Evolutionary conservation across 37 sponge, comb jelly and placozoan species (phyloP), one percentile per base, ranked within the genome.

Genomic region (Mnemiopsis leidyi): DNA sequence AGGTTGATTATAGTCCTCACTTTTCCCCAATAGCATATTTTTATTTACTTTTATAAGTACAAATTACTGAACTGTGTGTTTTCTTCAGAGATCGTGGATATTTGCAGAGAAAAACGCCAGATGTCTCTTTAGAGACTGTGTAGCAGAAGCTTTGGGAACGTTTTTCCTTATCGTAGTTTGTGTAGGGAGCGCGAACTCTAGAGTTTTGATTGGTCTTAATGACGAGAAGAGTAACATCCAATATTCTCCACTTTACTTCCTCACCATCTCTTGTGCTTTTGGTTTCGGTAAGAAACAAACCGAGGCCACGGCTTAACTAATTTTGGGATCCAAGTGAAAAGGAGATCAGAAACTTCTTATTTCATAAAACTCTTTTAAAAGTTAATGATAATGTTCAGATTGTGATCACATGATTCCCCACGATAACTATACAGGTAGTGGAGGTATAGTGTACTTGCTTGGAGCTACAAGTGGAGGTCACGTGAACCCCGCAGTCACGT

Each of bases 381-480:
- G n/a, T n/a, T n/a, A n/a, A n/a, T n/a, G n/a, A n/a, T n/a, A n/a
- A n/a, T n/a, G n/a, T n/a, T n/a, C n/a, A n/a, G n/a, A n/a, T n/a
- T n/a, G n/a, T n/a, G n/a, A n/a, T n/a, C n/a, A n/a, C n/a, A n/a
- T n/a, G 20, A 20, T 67, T 21, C 13, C 68, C 20, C 18, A 67
- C 68, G n/a, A n/a, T n/a, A 67, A 67, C 68, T 67, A 67, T 67
- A 67, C 75, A 71, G 75, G 75, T 71, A 71, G 5, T 25, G 75
- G 75, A 29, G 75, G 75, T n/a, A 71, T 71, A 29, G 75, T 71
- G 30, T 25, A 71, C 75, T 29, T 71, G 26, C 5, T 71, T 2
- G 5, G 30, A 13, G 31, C 26, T n/a, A 71, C 75, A 71, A 71
- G 75, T 18, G 75, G 75, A 23, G 75, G 75, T n/a, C 26, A 71